Conservation (phyloP, 2,888 invertebrate genomes). For the Drosophila colorata region DNA sequence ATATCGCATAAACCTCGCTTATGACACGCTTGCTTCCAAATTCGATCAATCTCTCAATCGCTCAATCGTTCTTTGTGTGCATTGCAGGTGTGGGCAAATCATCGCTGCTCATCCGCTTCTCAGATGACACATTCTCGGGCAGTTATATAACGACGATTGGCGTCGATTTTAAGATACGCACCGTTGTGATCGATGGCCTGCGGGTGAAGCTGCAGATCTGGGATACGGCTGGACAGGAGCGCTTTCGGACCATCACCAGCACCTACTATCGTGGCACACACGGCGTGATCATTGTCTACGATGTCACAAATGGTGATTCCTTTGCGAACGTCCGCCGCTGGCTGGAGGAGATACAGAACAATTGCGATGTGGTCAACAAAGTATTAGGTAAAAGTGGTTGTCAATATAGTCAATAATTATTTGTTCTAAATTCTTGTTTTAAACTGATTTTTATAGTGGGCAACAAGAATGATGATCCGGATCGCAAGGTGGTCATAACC, state of each 20-base stretch:
- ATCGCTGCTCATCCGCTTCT: conserved; percentile 97
- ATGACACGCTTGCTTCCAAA: neutral
- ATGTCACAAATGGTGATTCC: conserved; percentile 99
- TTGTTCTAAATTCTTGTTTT: neutral
- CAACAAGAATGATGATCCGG: conserved; percentile 98
- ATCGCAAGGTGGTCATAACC: conserved; percentile 97
- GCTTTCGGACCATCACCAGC: conserved; percentile 99
- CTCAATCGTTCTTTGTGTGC: neutral
- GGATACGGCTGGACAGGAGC: conserved; percentile 99
- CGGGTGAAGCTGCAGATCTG: conserved; percentile 98
- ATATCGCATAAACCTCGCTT: neutral
- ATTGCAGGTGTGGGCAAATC: conserved; percentile 98
- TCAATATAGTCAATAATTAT: neutral
- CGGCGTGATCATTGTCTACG: conserved; percentile 99
- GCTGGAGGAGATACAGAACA: conserved; percentile 99
- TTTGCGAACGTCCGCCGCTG: conserved; percentile 99
- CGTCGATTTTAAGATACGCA: conserved; percentile 99
- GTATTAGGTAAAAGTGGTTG: conserved; percentile 92
- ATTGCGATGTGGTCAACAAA: conserved; percentile 99
- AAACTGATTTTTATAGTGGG: conserved; percentile 89
- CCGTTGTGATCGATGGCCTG: conserved; percentile 95
- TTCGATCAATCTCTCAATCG: neutral
- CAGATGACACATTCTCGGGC: conserved; percentile 99
- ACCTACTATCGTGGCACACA: conserved; percentile 99
- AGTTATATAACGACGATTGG: conserved; percentile 99